A percentile compares a stretch with the other conserved stretches of the same genome.
phyloP scores from a whole-genome alignment of 2,113 vertebrate species.

The Mystacornis crossleyi region DNA sequence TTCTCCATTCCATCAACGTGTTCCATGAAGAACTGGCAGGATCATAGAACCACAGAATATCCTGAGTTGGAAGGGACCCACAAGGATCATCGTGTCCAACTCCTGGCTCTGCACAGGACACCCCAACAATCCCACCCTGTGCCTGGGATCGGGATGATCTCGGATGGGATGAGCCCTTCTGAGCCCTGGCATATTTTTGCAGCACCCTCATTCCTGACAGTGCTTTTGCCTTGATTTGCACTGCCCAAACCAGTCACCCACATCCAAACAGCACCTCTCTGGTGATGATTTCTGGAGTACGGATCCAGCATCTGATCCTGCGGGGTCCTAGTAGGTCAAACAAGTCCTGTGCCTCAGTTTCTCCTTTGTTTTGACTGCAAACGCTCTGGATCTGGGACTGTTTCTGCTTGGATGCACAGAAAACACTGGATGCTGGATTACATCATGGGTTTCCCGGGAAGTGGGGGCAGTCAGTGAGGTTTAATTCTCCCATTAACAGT shows the following conservation, averaged over 20 bases:
- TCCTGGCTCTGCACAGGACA: not conserved
- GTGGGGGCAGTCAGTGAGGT: not conserved
- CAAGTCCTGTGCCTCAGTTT: not conserved
- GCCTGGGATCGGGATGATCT: fast-evolving
- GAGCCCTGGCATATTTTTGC: not conserved
- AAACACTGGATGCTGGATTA: not conserved
- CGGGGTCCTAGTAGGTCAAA: not conserved
- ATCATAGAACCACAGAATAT: fast-evolving
- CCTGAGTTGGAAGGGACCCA: not conserved
- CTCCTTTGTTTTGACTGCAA: not conserved
- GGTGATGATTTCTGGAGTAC: not conserved
- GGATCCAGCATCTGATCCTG: not conserved
- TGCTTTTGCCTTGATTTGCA: not conserved
- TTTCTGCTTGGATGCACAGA: not conserved
- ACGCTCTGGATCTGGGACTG: not conserved
- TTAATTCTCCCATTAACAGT: not conserved
- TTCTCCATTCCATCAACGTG: not conserved
- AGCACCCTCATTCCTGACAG: not conserved
- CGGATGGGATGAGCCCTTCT: fast-evolving
- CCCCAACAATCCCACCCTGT: not conserved
- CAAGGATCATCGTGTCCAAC: not conserved
- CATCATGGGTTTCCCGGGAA: fast-evolving
- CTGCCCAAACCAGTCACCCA: not conserved
- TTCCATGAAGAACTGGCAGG: not conserved
- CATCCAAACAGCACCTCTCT: not conserved